A percentile compares a stretch with the other conserved stretches of the same genome.
Conservation (phyloP, 1,140 invertebrate genomes). For the Octopus sinensis region DNA sequence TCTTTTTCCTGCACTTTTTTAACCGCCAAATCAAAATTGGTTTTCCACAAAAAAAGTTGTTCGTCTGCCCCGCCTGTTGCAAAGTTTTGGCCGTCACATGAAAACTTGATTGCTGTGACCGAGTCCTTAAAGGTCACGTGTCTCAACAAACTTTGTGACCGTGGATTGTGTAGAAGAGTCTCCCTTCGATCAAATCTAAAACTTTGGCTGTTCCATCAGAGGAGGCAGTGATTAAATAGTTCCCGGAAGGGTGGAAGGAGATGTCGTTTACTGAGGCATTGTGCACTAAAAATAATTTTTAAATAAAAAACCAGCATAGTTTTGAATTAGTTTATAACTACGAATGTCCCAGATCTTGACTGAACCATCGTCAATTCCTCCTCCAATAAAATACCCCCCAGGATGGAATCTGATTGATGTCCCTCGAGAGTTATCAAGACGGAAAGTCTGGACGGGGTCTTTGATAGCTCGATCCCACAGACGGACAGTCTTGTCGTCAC, state of each 20-base stretch:
- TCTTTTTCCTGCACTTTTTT: too few relatives aligned
- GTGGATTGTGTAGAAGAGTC: conserved; percentile 80
- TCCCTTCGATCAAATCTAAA: conserved; percentile 80
- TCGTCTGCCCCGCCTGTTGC: too few relatives aligned
- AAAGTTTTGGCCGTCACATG: conserved; percentile 74
- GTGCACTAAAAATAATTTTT: conserved; percentile 44
- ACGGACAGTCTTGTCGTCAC: conserved; percentile 81
- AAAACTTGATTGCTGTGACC: conserved; percentile 74
- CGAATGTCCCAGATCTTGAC: conserved; percentile 82
- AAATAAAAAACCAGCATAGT: conserved; percentile 68
- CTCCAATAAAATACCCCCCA: conserved; percentile 73
- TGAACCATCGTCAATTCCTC: conserved; percentile 70
- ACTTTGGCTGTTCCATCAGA: conserved; percentile 62
- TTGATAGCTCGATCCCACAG: conserved; percentile 70
- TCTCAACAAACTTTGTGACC: conserved; percentile 68
- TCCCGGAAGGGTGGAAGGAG: conserved; percentile 59
- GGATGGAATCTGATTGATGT: conserved; percentile 89
- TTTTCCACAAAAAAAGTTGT: too few relatives aligned
- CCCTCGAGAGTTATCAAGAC: too few relatives aligned
- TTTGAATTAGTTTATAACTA: conserved; percentile 74
- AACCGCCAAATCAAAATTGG: too few relatives aligned
- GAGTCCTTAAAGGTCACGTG: too few relatives aligned
- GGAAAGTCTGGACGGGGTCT: conserved; percentile 73
- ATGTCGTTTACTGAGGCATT: conserved; percentile 68
- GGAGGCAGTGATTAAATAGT: conserved; percentile 59